Base-by-base conservation (phyloP, 2,888 invertebrate genomes). In the Lathronympha strigana region DNA sequence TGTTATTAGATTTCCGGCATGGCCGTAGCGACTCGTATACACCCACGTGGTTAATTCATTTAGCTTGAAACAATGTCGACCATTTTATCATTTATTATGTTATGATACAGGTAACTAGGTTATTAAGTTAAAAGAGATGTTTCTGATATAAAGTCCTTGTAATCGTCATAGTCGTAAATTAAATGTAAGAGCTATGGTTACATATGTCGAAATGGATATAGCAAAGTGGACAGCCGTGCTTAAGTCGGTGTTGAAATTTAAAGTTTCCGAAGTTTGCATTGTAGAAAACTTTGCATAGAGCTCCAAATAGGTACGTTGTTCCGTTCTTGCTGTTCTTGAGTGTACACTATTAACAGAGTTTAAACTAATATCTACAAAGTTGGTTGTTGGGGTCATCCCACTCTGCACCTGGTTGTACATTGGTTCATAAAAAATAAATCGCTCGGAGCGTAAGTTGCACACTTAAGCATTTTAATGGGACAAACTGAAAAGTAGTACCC, bases 1-100 rank as follows among this genome's bases (percentile, higher is more conserved):
- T 84, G 85, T 84, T 88, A 89, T 88, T 87, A 86, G 81, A 86
- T 85, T 85, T 81, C 78, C 82, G 79, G 77, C 79, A 81, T 81
- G 81, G 80, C 79, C 76, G 75, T 73, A 79, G 78, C 77, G 71
- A 79, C 81, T 79, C 77, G 72, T 73, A 77, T 77, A 80, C 76
- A 76, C 73, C 72, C 73, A 76, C 63, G 68, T 61, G 66, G 47
- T 54, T 61, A 66, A 66, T 53, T 66, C 45, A 66, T 47, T 66
- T 66, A 61, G 53, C 47, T 61, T 8, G 40, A 40, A 49, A 66
- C 19, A 54, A 54, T 61, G 47, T 25, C 45, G 45, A 33, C 19
- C 21, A 36, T 45, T 58, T 58, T n/a, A 43, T 62, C 23, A 23
- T 8, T 33, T 58, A 43, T 58, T 31, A 40, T 40, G 6, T 4